A percentile compares a stretch with the other conserved stretches of the same genome.
phyloP scores from a whole-genome alignment of 1,140 invertebrate genomes.

The Rhysida immarginata region DNA sequence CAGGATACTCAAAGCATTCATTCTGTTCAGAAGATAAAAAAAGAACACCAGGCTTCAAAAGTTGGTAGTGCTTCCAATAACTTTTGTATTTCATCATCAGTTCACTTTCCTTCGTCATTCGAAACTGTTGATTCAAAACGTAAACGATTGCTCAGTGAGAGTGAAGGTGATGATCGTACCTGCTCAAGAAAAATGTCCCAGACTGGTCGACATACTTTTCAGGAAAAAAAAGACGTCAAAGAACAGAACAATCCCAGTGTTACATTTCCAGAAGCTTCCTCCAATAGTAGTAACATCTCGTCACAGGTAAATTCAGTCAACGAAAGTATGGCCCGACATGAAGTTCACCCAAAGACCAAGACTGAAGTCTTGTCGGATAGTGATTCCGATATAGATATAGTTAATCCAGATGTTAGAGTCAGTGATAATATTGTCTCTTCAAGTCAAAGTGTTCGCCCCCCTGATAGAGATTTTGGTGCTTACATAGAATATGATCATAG shows the following conservation, averaged over 20 bases:
- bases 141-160: background rate
- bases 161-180: background rate
- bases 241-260: background rate
- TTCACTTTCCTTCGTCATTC: background rate
- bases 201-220: background rate
- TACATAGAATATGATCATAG: constrained; percentile 4
- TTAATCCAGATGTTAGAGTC: constrained; percentile 1
- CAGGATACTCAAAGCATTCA: too few relatives aligned
- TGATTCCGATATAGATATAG: constrained; percentile 4
- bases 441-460: background rate
- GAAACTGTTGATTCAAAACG: constrained; percentile 1
- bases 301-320: background rate
- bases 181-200: background rate
- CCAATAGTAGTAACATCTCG: background rate
- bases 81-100: background rate
- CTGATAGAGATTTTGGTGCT: background rate
- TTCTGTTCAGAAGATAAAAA: background rate
- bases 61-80: background rate
- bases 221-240: background rate
- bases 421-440: background rate
- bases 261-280: background rate
- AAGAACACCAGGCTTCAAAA: background rate
- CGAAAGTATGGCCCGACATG: background rate
- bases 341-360: too few relatives aligned
- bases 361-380: background rate